These are phyloP conservation scores for Aphidius ervi DNA, from an alignment of 1,140 invertebrate species.

Conservation along the genomic window DNA sequence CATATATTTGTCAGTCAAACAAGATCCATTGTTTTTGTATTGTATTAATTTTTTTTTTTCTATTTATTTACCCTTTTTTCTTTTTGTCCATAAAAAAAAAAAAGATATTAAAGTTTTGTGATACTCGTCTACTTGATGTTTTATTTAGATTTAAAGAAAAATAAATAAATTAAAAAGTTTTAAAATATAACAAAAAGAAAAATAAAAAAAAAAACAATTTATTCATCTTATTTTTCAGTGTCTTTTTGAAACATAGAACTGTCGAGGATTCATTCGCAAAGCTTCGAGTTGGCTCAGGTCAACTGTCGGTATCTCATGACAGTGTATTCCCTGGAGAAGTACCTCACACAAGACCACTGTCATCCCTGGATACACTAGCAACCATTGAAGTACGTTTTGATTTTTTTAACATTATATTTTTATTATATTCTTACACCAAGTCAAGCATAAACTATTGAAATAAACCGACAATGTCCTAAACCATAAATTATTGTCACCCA, in stretches of 20 bases:
- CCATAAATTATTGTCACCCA: not conserved
- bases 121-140: constrained; percentile 1
- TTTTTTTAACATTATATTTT: constrained; percentile 12
- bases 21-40: too few species aligned
- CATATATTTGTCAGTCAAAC: too few species aligned
- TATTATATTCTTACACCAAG: not conserved
- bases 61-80: too few species aligned
- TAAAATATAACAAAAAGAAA: constrained; percentile 1
- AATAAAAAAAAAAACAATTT: not conserved
- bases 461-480: not conserved
- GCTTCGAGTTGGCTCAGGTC: constrained; percentile 39
- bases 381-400: constrained; percentile 44
- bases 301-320: constrained; percentile 71
- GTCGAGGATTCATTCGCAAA: constrained; percentile 43
- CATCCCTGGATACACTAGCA: constrained; percentile 43
- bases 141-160: constrained; percentile 8
- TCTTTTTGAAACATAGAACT: constrained; percentile 34
- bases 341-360: constrained; percentile 45
- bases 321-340: constrained; percentile 68
- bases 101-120: too few species aligned
- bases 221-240: constrained; percentile 29
- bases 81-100: too few species aligned
- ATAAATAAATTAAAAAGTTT: too few species aligned
- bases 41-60: too few species aligned
- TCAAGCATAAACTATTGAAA: constrained; percentile 1